A percentile compares a stretch with the other conserved stretches of the same genome.
Evolutionary conservation across 2,113 vertebrate species (phyloP).

Genomic region (Aspiorhynchus laticeps): DNA sequence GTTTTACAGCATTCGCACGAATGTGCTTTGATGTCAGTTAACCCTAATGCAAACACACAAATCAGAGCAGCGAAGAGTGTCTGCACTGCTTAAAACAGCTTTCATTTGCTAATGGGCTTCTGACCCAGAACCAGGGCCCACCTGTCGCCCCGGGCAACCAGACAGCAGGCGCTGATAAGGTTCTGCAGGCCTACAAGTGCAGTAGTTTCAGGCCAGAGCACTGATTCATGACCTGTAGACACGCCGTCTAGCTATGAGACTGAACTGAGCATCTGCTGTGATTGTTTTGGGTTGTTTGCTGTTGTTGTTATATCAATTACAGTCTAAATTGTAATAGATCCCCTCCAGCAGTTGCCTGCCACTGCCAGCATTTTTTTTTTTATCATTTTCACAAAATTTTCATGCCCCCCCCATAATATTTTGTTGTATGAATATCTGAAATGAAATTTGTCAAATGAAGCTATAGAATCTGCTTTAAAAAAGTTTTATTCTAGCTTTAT

Average conservation of each 20-base stretch:
- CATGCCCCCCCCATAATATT: no score
- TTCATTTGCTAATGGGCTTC: slow-evolving; percentile 51
- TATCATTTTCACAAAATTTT: no score
- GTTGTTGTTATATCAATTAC: background rate
- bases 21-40: slow-evolving; percentile 34
- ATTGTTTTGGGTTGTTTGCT: background rate
- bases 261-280: background rate
- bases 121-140: slow-evolving; percentile 30
- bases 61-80: slow-evolving; percentile 33
- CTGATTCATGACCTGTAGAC: background rate
- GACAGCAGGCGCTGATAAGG: slow-evolving; percentile 21
- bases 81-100: slow-evolving; percentile 42
- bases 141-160: slow-evolving; percentile 25
- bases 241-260: background rate
- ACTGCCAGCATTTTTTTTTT: no score
- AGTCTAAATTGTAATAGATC: background rate
- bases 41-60: slow-evolving; percentile 51
- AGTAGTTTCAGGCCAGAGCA: slow-evolving; percentile 7
- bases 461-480: no score
- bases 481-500: no score
- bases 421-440: no score
- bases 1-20: background rate
- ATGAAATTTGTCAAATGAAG: no score
- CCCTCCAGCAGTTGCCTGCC: no score
- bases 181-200: slow-evolving; percentile 27